Conservation (phyloP, 1,140 invertebrate genomes). For the Aplysia californica region DNA sequence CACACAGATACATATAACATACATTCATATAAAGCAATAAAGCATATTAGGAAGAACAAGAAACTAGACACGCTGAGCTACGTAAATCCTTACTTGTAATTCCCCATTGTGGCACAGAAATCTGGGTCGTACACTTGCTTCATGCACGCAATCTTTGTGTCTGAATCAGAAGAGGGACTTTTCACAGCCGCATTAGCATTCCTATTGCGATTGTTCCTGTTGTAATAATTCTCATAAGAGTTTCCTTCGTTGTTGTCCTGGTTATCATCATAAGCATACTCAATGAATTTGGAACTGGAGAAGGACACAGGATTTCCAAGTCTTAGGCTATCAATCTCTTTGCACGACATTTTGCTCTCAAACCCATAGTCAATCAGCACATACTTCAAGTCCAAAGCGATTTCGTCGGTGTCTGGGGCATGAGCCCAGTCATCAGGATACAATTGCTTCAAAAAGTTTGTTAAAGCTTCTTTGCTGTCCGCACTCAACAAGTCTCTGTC, state of each 20-base stretch:
- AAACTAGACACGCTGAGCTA: too few relatives aligned
- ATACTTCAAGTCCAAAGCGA: conserved; percentile 37
- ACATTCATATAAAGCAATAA: too few relatives aligned
- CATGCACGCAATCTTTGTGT: conserved; percentile 46
- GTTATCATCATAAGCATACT: conserved; percentile 26
- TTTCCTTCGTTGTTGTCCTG: not conserved
- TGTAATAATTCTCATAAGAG: not conserved
- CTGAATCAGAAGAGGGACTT: conserved; percentile 33
- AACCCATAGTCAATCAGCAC: conserved; percentile 36
- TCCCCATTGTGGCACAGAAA: conserved; percentile 43
- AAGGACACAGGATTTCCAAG: conserved; percentile 28
- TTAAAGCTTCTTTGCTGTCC: conserved; percentile 1
- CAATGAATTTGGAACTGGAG: conserved; percentile 35
- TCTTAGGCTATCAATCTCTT: conserved; percentile 42
- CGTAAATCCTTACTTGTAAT: conserved; percentile 38
- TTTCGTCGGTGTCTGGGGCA: conserved; percentile 43
- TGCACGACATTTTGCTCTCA: conserved; percentile 40
- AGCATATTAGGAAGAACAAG: too few relatives aligned
- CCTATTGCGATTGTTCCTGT: not conserved
- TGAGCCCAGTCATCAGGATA: conserved; percentile 41
- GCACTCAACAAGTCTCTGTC: conserved; percentile 4
- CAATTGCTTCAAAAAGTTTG: conserved; percentile 2
- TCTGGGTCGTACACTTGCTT: conserved; percentile 42
- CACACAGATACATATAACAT: too few relatives aligned
- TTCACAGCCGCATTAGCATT: conserved; percentile 14